phyloP scores from a whole-genome alignment of 2,888 invertebrate species.

The Pseudanteris insignis region DNA sequence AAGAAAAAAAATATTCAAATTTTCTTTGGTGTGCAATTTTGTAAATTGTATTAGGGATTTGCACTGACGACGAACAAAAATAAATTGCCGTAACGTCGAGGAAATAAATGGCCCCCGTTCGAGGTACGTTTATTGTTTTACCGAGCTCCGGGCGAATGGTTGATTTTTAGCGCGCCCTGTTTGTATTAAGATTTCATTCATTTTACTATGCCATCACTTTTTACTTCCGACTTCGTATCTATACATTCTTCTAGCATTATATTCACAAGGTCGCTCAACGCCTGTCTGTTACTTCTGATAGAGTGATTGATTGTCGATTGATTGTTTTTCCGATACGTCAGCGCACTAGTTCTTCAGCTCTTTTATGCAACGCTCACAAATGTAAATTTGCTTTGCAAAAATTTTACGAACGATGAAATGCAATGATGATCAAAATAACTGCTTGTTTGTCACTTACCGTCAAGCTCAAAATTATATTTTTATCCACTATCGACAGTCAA shows the following conservation, averaged over 20 bases:
- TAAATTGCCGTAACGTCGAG: conserved; percentile 46
- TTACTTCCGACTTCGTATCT: conserved; percentile 7
- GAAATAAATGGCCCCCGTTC: conserved; percentile 57
- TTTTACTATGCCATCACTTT: conserved; percentile 23
- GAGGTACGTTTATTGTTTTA: conserved; percentile 58
- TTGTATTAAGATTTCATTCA: conserved; percentile 49
- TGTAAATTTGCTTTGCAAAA: no score
- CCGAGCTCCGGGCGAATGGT: conserved; percentile 46
- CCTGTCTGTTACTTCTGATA: not conserved
- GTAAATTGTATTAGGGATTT: conserved; percentile 35
- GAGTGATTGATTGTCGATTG: conserved; percentile 1
- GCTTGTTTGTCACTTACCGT: no score
- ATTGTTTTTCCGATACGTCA: no score
- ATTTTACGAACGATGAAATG: no score
- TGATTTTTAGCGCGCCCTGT: conserved; percentile 42
- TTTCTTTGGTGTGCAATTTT: conserved; percentile 39
- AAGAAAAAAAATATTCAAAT: no score
- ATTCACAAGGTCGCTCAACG: conserved; percentile 6
- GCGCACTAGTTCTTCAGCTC: no score
- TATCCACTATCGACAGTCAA: no score
- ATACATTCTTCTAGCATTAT: conserved; percentile 8
- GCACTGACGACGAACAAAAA: conserved; percentile 44
- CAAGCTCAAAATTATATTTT: no score
- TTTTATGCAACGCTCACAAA: no score
- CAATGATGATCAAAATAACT: no score